Conservation (phyloP, 1,140 invertebrate species). For the Coboldia fuscipes region DNA sequence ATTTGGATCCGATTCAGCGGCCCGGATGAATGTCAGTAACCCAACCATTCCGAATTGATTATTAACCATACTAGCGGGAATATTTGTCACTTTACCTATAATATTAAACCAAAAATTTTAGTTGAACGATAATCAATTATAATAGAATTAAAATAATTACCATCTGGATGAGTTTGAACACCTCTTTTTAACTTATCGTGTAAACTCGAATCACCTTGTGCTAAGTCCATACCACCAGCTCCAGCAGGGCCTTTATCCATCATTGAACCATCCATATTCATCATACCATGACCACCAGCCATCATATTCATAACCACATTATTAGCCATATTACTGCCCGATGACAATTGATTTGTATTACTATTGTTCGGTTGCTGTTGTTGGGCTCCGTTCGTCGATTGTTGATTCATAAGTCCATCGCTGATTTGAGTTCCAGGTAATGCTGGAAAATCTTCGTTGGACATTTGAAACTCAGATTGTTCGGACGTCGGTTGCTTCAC, state of each 20-base stretch:
- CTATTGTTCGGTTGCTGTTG: background rate
- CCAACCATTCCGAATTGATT: constrained; percentile 99
- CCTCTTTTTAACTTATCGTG: constrained; percentile 43
- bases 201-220: constrained; percentile 19
- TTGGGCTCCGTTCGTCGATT: too few species aligned
- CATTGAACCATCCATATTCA: constrained; percentile 3
- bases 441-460: constrained; percentile 96
- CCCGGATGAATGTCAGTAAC: constrained; percentile 88
- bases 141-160: constrained; percentile 23
- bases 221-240: constrained; percentile 3
- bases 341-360: background rate
- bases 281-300: constrained; percentile 10
- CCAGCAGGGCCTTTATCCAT: background rate
- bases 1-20: constrained; percentile 90
- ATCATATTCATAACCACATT: constrained; percentile 18
- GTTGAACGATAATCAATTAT: background rate
- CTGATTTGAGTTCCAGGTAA: constrained; percentile 47
- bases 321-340: background rate
- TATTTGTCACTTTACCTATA: constrained; percentile 83
- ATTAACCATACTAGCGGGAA: constrained; percentile 93
- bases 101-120: constrained; percentile 1
- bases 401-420: constrained; percentile 29
- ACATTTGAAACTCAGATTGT: constrained; percentile 90
- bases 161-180: constrained; percentile 86
- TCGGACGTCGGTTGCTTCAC: constrained; percentile 84